Percentiles rank a stretch among this genome's conserved stretches.
These are phyloP conservation scores for Philereme transversata DNA, from an alignment of 2,888 invertebrate genomes.

Conservation along the genomic window DNA sequence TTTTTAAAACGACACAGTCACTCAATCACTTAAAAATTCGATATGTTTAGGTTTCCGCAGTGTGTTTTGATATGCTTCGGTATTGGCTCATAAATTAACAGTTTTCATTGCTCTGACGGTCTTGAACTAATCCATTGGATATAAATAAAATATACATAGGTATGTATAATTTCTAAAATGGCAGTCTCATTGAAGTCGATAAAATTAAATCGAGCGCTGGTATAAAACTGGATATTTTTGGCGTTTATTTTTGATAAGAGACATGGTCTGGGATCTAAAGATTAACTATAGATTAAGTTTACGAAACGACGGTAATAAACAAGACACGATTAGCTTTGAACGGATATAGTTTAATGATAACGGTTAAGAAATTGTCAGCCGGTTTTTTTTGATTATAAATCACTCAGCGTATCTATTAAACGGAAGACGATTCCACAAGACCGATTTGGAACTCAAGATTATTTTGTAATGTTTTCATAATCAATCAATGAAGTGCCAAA, in stretches of 20 bases:
- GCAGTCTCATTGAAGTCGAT: constrained; percentile 8
- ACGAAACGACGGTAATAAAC: constrained; percentile 1
- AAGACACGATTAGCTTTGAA: constrained; percentile 15
- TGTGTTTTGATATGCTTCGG: constrained; percentile 61
- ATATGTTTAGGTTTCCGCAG: constrained; percentile 57
- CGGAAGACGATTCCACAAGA: not conserved
- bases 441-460: constrained; percentile 1
- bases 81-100: constrained; percentile 48
- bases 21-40: constrained; percentile 43
- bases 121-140: constrained; percentile 52
- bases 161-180: not conserved
- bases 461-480: constrained; percentile 4
- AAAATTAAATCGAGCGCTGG: not conserved
- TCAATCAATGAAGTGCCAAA: constrained; percentile 16
- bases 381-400: constrained; percentile 22
- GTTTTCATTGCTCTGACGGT: constrained; percentile 56
- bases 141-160: not conserved
- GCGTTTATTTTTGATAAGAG: constrained; percentile 12
- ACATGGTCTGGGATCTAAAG: constrained; percentile 9
- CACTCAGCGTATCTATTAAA: constrained; percentile 15
- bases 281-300: constrained; percentile 5
- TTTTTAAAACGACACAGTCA: constrained; percentile 29
- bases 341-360: constrained; percentile 13
- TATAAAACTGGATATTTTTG: constrained; percentile 4
- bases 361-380: constrained; percentile 2